phyloP scores from a whole-genome alignment of 1,140 invertebrate species.

The Trichonephila clavipes region DNA sequence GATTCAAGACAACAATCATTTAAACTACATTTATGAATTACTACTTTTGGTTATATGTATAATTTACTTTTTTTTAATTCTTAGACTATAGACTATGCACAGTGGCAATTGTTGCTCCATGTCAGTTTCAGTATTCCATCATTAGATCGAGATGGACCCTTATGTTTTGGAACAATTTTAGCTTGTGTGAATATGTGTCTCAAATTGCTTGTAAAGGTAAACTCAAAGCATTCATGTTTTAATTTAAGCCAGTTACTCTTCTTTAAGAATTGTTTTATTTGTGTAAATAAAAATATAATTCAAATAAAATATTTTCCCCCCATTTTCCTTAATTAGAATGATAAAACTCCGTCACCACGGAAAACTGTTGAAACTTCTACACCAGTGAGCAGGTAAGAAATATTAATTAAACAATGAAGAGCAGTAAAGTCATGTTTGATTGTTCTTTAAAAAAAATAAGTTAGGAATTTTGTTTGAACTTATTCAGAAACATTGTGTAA shows the following conservation, averaged over 20 bases:
- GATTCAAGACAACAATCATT: too few species aligned
- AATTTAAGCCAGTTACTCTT: background rate
- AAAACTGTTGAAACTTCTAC: constrained; percentile 22
- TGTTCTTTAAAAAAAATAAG: too few species aligned
- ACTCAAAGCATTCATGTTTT: background rate
- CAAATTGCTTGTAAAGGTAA: constrained; percentile 79
- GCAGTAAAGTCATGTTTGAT: too few species aligned
- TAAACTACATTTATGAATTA: too few species aligned
- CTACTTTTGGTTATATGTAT: too few species aligned
- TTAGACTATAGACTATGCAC: constrained; percentile 79
- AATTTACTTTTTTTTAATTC: background rate
- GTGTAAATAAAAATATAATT: background rate
- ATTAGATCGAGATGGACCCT: constrained; percentile 79
- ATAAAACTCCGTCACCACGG: constrained; percentile 69
- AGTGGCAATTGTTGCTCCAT: constrained; percentile 79
- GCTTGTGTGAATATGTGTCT: constrained; percentile 80
- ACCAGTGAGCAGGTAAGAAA: background rate
- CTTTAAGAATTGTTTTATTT: background rate
- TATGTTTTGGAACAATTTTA: constrained; percentile 80
- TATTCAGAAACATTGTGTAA: too few species aligned
- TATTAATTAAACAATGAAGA: background rate
- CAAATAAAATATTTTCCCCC: background rate
- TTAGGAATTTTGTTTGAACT: too few species aligned
- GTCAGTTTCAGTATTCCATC: constrained; percentile 80
- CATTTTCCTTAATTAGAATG: constrained; percentile 50